phyloP scores from a whole-genome alignment of 2,888 invertebrate species.

The Atethmia centrago region DNA sequence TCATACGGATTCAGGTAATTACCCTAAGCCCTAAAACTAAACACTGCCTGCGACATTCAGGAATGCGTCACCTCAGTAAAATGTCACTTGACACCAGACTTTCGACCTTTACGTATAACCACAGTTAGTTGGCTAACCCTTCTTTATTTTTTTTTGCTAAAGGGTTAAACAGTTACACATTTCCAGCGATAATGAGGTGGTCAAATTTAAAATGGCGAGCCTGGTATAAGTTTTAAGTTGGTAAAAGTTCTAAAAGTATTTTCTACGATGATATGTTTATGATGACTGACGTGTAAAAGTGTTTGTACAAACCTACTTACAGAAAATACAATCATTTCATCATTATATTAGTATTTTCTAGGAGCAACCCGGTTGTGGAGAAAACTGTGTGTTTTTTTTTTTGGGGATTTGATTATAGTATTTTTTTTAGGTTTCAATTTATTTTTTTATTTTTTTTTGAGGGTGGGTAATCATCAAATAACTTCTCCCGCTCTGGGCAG shows the following conservation, averaged over 20 bases:
- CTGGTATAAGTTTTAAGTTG: background rate
- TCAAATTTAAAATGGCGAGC: conserved; percentile 25
- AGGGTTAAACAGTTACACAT: conserved; percentile 32
- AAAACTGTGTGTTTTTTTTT: background rate
- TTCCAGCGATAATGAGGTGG: conserved; percentile 20
- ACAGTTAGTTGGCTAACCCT: conserved; percentile 44
- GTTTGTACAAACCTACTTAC: too few species aligned
- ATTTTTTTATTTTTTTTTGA: too few species aligned
- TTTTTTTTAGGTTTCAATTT: too few species aligned
- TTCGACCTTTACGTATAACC: conserved; percentile 59
- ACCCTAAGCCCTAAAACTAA: background rate
- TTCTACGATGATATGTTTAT: too few species aligned
- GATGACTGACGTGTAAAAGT: too few species aligned
- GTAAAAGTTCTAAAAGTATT: background rate
- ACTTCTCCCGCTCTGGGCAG: too few species aligned
- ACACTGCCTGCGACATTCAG: conserved; percentile 60
- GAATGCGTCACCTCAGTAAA: conserved; percentile 72
- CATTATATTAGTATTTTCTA: background rate
- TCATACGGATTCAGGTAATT: conserved; percentile 2
- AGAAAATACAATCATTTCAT: too few species aligned
- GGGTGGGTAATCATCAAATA: too few species aligned
- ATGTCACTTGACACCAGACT: conserved; percentile 75
- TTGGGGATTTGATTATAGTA: background rate
- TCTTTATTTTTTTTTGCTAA: conserved; percentile 26
- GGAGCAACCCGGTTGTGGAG: background rate